Conservation (phyloP, 64 coral and sea anemone species). For the Porites australiensis region DNA sequence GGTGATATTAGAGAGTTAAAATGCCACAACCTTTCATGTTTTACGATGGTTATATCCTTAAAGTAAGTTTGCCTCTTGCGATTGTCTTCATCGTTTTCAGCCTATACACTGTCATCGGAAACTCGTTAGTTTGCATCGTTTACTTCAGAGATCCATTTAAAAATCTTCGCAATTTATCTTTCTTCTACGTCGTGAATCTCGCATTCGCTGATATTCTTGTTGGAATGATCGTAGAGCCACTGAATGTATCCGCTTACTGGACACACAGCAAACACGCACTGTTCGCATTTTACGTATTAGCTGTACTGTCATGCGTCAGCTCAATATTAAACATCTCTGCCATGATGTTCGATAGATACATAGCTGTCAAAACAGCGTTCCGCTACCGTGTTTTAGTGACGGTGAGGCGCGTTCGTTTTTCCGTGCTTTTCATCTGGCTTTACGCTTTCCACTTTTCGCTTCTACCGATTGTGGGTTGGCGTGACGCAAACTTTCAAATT, state of each 20-base stretch:
- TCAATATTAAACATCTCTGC: conserved; percentile 58
- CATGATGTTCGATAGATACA: conserved; percentile 57
- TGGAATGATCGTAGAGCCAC: conserved; percentile 39
- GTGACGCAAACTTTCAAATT: conserved; percentile 44
- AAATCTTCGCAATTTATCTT: conserved; percentile 40
- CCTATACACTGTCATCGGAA: conserved; percentile 50
- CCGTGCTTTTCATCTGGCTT: conserved; percentile 36
- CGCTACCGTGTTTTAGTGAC: conserved; percentile 47
- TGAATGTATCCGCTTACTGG: conserved; percentile 51
- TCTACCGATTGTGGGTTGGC: conserved; percentile 50
- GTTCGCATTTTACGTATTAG: conserved; percentile 49
- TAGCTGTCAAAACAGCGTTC: conserved; percentile 35
- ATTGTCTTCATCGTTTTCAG: conserved; percentile 38
- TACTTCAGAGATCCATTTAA: conserved; percentile 57
- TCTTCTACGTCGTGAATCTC: conserved; percentile 60
- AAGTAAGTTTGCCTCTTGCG: conserved; percentile 23
- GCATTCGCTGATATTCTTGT: conserved; percentile 53
- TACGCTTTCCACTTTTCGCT: conserved; percentile 40
- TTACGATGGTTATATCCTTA: conserved; percentile 42
- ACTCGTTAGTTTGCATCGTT: conserved; percentile 44
- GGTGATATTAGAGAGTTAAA: too few relatives aligned
- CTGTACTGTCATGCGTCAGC: conserved; percentile 50
- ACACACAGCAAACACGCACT: conserved; percentile 1
- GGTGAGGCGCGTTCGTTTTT: not conserved
- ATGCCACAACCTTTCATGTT: conserved; percentile 37